A percentile compares a stretch with the other conserved stretches of the same genome.
Evolutionary conservation across 1,140 invertebrate species (phyloP).

Genomic region (Drosophila prosaltans): DNA sequence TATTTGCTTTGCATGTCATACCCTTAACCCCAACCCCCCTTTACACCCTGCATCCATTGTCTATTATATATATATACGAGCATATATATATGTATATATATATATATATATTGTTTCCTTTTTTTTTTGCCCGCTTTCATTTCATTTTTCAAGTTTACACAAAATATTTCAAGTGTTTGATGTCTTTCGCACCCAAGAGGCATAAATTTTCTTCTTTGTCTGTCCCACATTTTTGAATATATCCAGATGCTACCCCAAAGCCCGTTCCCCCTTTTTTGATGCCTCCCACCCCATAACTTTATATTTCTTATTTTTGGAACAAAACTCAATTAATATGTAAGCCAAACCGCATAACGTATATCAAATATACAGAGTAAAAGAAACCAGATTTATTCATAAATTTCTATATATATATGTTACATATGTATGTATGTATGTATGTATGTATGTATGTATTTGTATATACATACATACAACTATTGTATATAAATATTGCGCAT

Average conservation of each 20-base stretch:
- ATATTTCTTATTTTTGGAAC: neutral
- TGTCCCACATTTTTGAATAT: neutral
- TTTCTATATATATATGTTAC: neutral
- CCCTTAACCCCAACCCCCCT: conserved; percentile 17
- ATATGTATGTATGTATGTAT: neutral
- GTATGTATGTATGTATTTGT: conserved; percentile 5
- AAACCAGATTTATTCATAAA: conserved; percentile 20
- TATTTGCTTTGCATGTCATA: conserved; percentile 59
- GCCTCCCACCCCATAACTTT: neutral
- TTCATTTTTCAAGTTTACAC: conserved; percentile 80
- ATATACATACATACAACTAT: too few species aligned
- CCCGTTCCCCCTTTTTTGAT: neutral
- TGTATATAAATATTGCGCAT: conserved; percentile 65
- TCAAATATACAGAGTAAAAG: neutral
- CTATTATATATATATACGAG: neutral
- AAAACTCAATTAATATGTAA: conserved; percentile 73
- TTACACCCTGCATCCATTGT: neutral
- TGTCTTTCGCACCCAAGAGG: conserved; percentile 73
- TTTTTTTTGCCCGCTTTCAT: conserved; percentile 48
- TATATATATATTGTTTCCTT: neutral
- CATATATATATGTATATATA: neutral
- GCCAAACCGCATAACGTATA: conserved; percentile 42
- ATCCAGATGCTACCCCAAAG: neutral
- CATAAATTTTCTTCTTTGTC: conserved; percentile 57
- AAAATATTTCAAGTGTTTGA: conserved; percentile 79